phyloP scores from a whole-genome alignment of 2,113 vertebrate species.

The Muntiacus reevesi region DNA sequence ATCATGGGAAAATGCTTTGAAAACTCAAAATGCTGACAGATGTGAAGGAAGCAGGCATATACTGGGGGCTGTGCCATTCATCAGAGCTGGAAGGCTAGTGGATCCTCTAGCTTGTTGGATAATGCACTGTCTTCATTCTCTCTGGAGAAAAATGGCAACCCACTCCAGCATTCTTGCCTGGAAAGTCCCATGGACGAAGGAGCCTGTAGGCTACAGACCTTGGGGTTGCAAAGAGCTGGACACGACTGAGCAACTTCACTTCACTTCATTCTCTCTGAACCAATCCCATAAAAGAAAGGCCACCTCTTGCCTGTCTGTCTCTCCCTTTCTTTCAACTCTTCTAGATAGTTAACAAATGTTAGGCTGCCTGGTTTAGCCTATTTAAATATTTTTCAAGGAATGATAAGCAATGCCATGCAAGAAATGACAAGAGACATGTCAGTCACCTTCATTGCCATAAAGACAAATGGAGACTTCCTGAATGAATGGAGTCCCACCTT shows the following conservation, averaged over 20 bases:
- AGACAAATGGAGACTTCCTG: background rate
- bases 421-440: background rate
- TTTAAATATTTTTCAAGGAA: background rate
- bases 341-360: background rate
- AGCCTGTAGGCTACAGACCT: background rate
- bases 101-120: background rate
- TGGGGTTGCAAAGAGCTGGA: background rate
- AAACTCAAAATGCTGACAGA: background rate
- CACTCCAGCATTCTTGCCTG: background rate
- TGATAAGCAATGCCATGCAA: background rate
- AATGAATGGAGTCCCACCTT: background rate
- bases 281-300: background rate
- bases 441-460: background rate
- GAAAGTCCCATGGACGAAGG: background rate
- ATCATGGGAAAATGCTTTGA: background rate
- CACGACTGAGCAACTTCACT: background rate
- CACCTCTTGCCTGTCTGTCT: background rate
- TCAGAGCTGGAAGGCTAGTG: background rate
- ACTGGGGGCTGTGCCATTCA: background rate
- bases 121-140: background rate
- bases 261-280: background rate
- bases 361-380: background rate
- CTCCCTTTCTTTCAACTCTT: background rate
- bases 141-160: background rate
- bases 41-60: rapidly evolving